Percentiles rank a stretch among this genome's conserved stretches.
These are phyloP conservation scores for Reinhardtius hippoglossoides DNA, from an alignment of 2,113 vertebrate genomes.

Conservation along the genomic window DNA sequence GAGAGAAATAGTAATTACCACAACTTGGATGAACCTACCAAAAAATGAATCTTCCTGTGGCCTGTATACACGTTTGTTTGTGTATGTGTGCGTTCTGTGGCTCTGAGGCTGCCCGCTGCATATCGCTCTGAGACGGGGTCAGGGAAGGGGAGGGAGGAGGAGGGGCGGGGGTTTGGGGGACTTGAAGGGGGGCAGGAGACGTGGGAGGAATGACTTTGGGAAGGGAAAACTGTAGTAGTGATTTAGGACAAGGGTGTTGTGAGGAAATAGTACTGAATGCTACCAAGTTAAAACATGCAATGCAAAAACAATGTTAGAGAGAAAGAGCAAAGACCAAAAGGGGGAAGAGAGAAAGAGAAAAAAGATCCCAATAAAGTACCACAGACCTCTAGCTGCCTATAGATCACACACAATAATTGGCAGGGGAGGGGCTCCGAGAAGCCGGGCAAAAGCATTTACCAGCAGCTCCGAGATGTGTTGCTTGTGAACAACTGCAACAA, in stretches of 20 bases:
- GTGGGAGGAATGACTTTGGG: constrained; percentile 56
- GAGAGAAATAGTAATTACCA: background rate
- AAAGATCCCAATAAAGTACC: constrained; percentile 89
- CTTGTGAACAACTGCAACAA: constrained; percentile 77
- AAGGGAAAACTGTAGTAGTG: constrained; percentile 59
- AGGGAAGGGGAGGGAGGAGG: constrained; percentile 81
- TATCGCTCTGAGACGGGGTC: constrained; percentile 84
- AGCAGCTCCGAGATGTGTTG: constrained; percentile 79
- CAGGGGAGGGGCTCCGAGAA: constrained; percentile 89
- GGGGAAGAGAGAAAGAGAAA: constrained; percentile 69
- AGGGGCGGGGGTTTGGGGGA: constrained; percentile 68
- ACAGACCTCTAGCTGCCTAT: constrained; percentile 94
- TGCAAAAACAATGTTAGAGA: constrained; percentile 85
- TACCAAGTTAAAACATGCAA: constrained; percentile 96
- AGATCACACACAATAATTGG: constrained; percentile 95
- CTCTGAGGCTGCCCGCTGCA: constrained; percentile 90
- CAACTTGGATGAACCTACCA: background rate
- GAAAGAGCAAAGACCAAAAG: constrained; percentile 69
- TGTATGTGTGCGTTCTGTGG: constrained; percentile 43
- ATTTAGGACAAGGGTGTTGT: constrained; percentile 65
- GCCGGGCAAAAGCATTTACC: constrained; percentile 88
- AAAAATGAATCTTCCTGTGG: constrained; percentile 16
- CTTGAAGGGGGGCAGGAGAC: constrained; percentile 53
- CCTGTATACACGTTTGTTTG: constrained; percentile 17
- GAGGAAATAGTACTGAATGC: constrained; percentile 81